Conservation (phyloP, 2,113 vertebrate genomes). For the Oryzias celebensis region DNA sequence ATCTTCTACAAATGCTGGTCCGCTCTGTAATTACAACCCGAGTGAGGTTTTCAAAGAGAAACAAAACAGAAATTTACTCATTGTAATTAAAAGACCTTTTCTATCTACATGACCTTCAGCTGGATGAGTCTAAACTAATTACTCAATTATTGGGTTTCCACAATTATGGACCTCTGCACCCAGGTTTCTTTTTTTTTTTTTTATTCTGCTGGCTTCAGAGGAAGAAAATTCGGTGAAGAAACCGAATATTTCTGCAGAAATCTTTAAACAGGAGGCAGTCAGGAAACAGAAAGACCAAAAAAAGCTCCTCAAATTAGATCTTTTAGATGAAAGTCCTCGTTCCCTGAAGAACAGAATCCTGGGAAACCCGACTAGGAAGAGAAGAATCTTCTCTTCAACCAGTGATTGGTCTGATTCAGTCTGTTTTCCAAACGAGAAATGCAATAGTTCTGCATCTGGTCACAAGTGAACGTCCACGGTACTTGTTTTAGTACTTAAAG, state of each 20-base stretch:
- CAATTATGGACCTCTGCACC: background rate
- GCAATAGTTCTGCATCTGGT: too few species aligned
- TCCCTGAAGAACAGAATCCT: too few species aligned
- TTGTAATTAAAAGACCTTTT: slow-evolving; percentile 23
- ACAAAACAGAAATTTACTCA: slow-evolving; percentile 32
- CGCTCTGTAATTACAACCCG: slow-evolving; percentile 22
- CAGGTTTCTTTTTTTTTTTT: background rate
- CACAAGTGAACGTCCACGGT: too few species aligned
- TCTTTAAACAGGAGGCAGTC: too few species aligned
- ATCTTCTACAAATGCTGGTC: slow-evolving; percentile 16
- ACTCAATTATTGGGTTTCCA: slow-evolving; percentile 4
- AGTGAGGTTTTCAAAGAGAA: slow-evolving; percentile 20
- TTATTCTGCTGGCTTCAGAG: background rate
- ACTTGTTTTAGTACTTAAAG: too few species aligned
- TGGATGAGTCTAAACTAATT: slow-evolving; percentile 5
- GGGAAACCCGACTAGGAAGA: too few species aligned
- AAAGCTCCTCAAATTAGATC: too few species aligned
- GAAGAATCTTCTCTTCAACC: too few species aligned
- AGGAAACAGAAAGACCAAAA: too few species aligned
- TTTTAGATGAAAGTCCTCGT: too few species aligned
- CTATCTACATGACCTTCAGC: slow-evolving; percentile 18
- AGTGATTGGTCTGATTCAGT: too few species aligned
- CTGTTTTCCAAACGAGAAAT: too few species aligned
- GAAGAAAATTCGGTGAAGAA: background rate
- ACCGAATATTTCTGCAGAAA: background rate